Conservation (phyloP, 2,888 invertebrate genomes). For the Oligia strigilis region DNA sequence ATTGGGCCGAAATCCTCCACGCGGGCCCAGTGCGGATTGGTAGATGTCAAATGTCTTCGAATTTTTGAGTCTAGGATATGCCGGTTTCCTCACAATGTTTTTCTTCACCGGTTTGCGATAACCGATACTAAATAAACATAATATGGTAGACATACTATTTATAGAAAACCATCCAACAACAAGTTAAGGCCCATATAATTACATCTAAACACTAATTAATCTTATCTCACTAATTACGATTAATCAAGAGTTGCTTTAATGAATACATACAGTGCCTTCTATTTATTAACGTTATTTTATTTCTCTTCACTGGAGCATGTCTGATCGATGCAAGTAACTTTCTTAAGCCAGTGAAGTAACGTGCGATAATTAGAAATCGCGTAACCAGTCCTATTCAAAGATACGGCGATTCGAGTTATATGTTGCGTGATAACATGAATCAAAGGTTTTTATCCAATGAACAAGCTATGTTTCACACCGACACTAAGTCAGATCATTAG, state of each 20-base stretch:
- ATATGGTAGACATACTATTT: neutral
- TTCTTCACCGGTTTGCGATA: neutral
- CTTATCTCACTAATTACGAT: conserved; percentile 21
- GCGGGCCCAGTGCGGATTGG: neutral
- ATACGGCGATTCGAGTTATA: neutral
- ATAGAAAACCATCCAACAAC: neutral
- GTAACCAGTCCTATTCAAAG: conserved; percentile 25
- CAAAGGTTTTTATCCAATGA: neutral
- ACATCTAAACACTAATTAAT: conserved; percentile 20
- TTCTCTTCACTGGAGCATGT: conserved; percentile 21
- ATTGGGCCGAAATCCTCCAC: neutral
- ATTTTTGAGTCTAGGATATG: neutral
- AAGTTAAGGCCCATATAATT: conserved; percentile 25
- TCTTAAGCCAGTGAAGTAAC: conserved; percentile 28
- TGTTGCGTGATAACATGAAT: neutral
- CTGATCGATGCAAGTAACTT: conserved; percentile 11
- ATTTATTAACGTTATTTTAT: conserved; percentile 33
- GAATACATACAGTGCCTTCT: conserved; percentile 15
- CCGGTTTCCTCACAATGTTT: neutral
- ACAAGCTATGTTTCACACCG: neutral
- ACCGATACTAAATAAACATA: neutral
- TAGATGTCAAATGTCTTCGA: neutral
- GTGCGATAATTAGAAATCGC: conserved; percentile 30
- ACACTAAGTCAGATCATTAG: neutral
- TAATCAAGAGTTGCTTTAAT: conserved; percentile 12